phyloP scores from a whole-genome alignment of 2,113 vertebrate species.

The Nanorana parkeri region DNA sequence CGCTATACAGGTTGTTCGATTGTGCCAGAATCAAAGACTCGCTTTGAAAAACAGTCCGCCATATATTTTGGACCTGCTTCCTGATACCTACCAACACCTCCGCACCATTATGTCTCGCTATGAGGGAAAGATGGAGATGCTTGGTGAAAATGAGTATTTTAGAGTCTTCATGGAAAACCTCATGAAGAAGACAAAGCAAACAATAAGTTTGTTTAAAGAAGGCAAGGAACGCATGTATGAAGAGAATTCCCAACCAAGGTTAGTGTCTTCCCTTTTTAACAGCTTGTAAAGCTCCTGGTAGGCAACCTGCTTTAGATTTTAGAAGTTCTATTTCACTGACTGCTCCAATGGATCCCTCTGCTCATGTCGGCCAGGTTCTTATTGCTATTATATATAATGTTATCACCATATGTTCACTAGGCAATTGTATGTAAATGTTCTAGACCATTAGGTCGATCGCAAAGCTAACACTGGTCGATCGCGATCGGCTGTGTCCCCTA shows the following conservation, averaged over 20 bases:
- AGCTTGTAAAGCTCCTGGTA: background rate
- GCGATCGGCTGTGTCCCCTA: no score
- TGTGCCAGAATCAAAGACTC: conserved; percentile 97
- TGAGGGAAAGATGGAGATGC: conserved; percentile 96
- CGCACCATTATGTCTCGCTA: conserved; percentile 93
- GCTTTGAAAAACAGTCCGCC: conserved; percentile 98
- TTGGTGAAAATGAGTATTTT: conserved; percentile 97
- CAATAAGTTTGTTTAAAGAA: conserved; percentile 97
- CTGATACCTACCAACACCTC: conserved; percentile 97
- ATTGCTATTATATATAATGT: no score
- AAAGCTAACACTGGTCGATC: no score
- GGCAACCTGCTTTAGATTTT: no score
- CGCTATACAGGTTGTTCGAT: conserved; percentile 86
- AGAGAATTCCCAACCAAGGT: conserved; percentile 97
- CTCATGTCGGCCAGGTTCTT: no score
- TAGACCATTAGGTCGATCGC: no score
- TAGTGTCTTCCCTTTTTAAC: background rate
- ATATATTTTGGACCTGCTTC: conserved; percentile 96
- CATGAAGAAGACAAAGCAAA: conserved; percentile 98
- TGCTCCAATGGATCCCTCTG: no score
- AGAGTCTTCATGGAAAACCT: conserved; percentile 98
- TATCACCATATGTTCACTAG: no score
- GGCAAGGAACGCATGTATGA: conserved; percentile 98
- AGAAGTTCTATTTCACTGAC: no score
- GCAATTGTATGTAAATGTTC: no score